These are phyloP conservation scores for Theonella swinhoei DNA, from an alignment of 37 sponge, comb jelly and placozoan species.

Conservation along the genomic window DNA sequence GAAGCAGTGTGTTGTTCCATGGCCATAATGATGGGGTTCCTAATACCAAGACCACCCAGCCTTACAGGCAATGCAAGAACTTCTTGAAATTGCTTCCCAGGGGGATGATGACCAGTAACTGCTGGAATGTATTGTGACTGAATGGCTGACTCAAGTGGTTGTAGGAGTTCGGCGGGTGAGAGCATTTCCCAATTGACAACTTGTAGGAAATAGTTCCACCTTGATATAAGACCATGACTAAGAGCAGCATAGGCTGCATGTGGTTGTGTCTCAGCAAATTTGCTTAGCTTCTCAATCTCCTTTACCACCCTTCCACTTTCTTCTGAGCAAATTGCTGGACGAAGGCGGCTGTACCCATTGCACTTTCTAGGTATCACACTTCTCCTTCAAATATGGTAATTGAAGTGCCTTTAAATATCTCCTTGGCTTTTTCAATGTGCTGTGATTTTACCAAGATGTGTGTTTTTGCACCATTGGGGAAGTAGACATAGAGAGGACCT, in stretches of 20 bases:
- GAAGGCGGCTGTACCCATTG: too few relatives aligned
- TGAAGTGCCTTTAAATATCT: too few relatives aligned
- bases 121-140: constrained; percentile 15
- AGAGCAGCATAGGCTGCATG: too few relatives aligned
- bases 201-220: constrained; percentile 8
- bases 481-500: constrained; percentile 20
- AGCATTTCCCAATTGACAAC: neutral
- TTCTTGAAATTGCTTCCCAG: constrained; percentile 6
- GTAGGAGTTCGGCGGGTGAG: too few relatives aligned
- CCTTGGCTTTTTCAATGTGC: too few relatives aligned
- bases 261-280: too few relatives aligned
- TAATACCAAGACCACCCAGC: too few relatives aligned
- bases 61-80: too few relatives aligned
- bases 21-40: too few relatives aligned
- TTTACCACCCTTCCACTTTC: neutral
- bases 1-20: constrained; percentile 17
- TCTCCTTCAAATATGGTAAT: neutral
- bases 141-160: constrained; percentile 14
- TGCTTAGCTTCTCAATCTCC: neutral
- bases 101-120: neutral
- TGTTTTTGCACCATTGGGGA: constrained; percentile 23
- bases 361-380: neutral
- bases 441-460: too few relatives aligned
- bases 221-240: too few relatives aligned
- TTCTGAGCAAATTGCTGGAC: too few relatives aligned